Evolutionary conservation across 1,140 invertebrate genomes (phyloP).

Genomic region (Drosophila setifemur): DNA sequence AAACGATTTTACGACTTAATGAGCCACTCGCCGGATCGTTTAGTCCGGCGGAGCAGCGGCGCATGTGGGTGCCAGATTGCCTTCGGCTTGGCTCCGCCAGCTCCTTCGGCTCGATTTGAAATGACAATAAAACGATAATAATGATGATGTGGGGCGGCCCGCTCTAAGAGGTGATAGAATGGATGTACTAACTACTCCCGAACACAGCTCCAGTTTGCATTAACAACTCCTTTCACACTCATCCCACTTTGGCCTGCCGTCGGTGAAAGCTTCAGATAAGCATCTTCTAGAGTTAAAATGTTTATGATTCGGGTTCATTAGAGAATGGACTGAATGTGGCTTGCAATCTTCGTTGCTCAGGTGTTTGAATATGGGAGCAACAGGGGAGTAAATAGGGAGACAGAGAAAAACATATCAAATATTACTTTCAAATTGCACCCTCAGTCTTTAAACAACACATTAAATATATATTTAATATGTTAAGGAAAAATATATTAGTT

Average conservation of each 20-base stretch:
- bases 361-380: too few species aligned
- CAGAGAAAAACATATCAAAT: too few species aligned
- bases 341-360: too few species aligned
- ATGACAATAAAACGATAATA: conserved; percentile 71
- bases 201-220: conserved; percentile 8
- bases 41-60: conserved; percentile 18
- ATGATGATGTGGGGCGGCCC: conserved; percentile 52
- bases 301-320: conserved; percentile 51
- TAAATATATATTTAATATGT: too few species aligned
- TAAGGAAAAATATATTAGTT: not conserved
- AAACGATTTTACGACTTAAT: conserved; percentile 78
- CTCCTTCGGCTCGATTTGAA: conserved; percentile 25
- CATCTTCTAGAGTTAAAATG: conserved; percentile 45
- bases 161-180: conserved; percentile 70
- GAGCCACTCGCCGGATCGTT: conserved; percentile 69
- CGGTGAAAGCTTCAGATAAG: conserved; percentile 26
- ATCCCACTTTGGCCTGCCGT: not conserved
- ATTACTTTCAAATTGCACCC: too few species aligned
- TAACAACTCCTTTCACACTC: not conserved
- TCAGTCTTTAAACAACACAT: too few species aligned
- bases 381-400: too few species aligned
- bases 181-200: conserved; percentile 49
- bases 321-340: conserved; percentile 46
- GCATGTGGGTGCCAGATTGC: conserved; percentile 76
- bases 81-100: conserved; percentile 15